Conservation (phyloP, 2,888 invertebrate species). For the Druceiella hillmani region DNA sequence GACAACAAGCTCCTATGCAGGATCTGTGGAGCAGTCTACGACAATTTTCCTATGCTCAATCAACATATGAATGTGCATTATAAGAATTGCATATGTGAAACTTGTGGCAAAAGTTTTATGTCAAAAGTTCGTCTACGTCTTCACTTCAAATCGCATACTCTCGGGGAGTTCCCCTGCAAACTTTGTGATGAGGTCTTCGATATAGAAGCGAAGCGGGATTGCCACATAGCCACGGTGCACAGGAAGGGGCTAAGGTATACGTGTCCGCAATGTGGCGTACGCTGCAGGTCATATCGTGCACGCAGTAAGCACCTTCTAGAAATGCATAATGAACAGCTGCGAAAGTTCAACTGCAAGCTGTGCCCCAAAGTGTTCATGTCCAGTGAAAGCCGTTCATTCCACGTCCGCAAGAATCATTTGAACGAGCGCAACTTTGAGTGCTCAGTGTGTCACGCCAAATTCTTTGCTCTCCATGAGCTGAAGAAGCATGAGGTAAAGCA, state of each 20-base stretch:
- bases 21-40: neutral
- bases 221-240: conserved; percentile 45
- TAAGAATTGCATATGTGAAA: conserved; percentile 25
- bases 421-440: conserved; percentile 47
- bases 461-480: conserved; percentile 49
- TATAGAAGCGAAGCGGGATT: conserved; percentile 36
- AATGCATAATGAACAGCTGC: conserved; percentile 43
- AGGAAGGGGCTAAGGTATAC: conserved; percentile 41
- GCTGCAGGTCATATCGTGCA: conserved; percentile 41
- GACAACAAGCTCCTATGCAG: conserved; percentile 1
- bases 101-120: conserved; percentile 29
- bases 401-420: conserved; percentile 41
- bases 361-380: conserved; percentile 46
- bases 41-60: neutral
- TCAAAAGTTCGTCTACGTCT: conserved; percentile 28
- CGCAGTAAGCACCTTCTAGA: conserved; percentile 44
- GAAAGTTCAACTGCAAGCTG: conserved; percentile 44
- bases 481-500: conserved; percentile 55
- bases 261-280: conserved; percentile 41
- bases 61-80: conserved; percentile 29
- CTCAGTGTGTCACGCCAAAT: conserved; percentile 47
- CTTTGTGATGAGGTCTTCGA: neutral
- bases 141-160: conserved; percentile 29
- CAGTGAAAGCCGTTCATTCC: conserved; percentile 42
- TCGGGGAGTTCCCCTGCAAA: conserved; percentile 15